These are phyloP conservation scores for Leptinotarsa haldemani DNA, from an alignment of 2,888 invertebrate species.

Conservation along the genomic window DNA sequence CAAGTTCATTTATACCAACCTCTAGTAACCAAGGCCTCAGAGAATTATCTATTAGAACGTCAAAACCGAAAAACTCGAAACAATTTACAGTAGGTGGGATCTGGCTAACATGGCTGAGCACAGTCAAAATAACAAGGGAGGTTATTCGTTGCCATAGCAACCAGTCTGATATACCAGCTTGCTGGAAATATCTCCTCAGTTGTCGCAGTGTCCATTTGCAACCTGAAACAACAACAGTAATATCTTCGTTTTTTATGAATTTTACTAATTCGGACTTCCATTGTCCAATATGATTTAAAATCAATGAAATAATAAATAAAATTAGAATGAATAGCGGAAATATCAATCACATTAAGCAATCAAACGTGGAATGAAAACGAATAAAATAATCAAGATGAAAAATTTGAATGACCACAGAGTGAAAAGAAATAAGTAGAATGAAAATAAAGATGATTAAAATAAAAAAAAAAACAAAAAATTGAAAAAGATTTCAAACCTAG, in stretches of 20 bases:
- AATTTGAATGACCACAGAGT: too few relatives aligned
- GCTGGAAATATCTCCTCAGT: constrained; percentile 79
- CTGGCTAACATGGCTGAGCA: constrained; percentile 79
- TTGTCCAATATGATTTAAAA: too few relatives aligned
- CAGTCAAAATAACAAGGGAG: constrained; percentile 79
- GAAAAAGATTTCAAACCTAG: too few relatives aligned
- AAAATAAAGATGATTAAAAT: too few relatives aligned
- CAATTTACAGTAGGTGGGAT: constrained; percentile 81
- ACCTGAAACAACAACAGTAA: constrained; percentile 66
- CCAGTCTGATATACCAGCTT: constrained; percentile 81
- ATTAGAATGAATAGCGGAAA: too few relatives aligned
- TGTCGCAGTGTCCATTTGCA: constrained; percentile 89
- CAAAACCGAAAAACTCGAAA: constrained; percentile 92
- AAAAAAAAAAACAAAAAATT: too few relatives aligned
- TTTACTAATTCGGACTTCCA: neutral
- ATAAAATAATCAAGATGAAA: too few relatives aligned
- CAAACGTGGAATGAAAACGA: too few relatives aligned
- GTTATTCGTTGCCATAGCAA: constrained; percentile 83
- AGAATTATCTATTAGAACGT: constrained; percentile 85
- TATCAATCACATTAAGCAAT: too few relatives aligned
- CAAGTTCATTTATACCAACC: constrained; percentile 66
- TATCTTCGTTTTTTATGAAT: neutral
- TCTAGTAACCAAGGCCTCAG: constrained; percentile 91
- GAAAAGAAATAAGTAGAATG: too few relatives aligned
- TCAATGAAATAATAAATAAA: too few relatives aligned